These are phyloP conservation scores for Montipora efflorescens DNA, from an alignment of 64 coral and sea anemone species.

Conservation along the genomic window DNA sequence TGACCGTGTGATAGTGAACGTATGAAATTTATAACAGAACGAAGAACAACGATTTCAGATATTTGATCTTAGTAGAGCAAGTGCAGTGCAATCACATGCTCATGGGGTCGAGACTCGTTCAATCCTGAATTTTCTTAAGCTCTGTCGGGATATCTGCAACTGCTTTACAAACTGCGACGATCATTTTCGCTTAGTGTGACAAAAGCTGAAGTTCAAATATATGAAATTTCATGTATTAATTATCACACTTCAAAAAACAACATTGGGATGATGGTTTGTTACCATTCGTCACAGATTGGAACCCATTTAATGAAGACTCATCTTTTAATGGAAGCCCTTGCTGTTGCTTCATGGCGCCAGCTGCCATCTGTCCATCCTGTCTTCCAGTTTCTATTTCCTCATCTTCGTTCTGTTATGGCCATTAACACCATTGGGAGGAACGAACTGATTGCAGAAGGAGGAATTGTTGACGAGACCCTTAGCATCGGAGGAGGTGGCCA, in stretches of 20 bases:
- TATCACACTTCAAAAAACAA: neutral
- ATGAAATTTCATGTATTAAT: neutral
- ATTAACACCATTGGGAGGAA: constrained; percentile 82
- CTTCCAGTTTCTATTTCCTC: constrained; percentile 86
- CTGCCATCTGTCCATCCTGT: constrained; percentile 93
- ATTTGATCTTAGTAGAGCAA: too few species aligned
- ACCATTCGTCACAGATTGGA: constrained; percentile 59
- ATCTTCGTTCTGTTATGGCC: constrained; percentile 84
- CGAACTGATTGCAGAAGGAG: constrained; percentile 69
- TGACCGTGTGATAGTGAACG: too few species aligned
- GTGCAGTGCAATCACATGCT: too few species aligned
- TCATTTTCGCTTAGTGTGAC: too few species aligned
- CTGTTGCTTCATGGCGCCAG: constrained; percentile 85
- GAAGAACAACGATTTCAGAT: too few species aligned
- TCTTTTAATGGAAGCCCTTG: constrained; percentile 85
- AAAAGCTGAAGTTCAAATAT: too few species aligned
- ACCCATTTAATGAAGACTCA: constrained; percentile 81
- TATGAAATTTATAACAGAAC: too few species aligned
- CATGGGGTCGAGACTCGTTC: too few species aligned
- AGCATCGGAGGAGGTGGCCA: constrained; percentile 89
- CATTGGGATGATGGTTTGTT: neutral
- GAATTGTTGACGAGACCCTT: constrained; percentile 69
- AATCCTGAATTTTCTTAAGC: too few species aligned
- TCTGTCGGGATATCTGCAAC: too few species aligned
- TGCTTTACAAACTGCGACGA: too few species aligned